phyloP scores from a whole-genome alignment of 2,113 vertebrate genomes.

The Pseudopodoces humilis region DNA sequence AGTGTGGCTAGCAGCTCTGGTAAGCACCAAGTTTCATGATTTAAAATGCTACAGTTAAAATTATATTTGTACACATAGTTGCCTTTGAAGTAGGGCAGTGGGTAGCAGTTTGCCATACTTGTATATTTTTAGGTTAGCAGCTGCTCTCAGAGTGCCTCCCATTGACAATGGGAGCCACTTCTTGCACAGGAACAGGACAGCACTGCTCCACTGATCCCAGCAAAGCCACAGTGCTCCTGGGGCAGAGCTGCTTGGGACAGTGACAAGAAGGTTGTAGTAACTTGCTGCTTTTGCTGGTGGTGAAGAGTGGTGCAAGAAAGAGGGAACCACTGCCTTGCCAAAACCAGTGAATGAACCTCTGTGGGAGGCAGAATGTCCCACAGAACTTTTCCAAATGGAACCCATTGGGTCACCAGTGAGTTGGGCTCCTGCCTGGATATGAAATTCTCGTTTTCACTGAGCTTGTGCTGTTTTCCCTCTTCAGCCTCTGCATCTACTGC shows the following conservation, averaged over 20 bases:
- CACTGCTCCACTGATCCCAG: not conserved
- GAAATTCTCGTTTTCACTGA: not conserved
- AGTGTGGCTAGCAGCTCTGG: not conserved
- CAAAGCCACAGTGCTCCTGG: not conserved
- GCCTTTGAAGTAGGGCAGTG: not conserved
- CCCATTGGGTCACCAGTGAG: accelerated
- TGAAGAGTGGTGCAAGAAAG: not conserved
- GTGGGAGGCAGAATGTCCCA: not conserved
- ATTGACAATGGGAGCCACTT: not conserved
- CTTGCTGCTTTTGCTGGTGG: not conserved
- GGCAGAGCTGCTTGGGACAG: not conserved
- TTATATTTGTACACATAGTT: not conserved
- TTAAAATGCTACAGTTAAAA: not conserved
- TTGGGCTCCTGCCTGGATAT: not conserved
- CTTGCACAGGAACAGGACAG: not conserved
- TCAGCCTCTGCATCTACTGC: not conserved
- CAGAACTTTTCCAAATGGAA: not conserved
- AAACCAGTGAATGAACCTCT: not conserved
- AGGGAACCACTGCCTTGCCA: not conserved
- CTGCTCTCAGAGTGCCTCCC: not conserved
- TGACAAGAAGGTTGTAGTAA: not conserved
- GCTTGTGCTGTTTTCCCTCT: not conserved
- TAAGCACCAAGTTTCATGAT: not conserved
- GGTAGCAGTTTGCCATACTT: not conserved
- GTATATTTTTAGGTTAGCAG: not conserved